A percentile compares a stretch with the other conserved stretches of the same genome.
phyloP scores from a whole-genome alignment of 2,797 vertebrate genomes.

The Alca torda region DNA sequence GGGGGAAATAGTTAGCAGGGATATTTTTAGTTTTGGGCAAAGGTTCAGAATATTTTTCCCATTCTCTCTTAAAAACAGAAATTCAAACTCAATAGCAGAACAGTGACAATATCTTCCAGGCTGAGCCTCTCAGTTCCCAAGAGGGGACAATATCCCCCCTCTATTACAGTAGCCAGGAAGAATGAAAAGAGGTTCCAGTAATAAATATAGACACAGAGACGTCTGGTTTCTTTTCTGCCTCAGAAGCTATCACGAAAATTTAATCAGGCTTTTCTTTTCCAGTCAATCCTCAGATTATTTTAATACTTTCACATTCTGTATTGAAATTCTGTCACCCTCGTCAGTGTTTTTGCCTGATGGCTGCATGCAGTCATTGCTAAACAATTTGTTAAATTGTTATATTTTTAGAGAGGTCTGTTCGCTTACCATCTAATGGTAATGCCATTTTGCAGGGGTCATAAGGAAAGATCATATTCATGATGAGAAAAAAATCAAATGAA shows the following conservation, averaged over 20 bases:
- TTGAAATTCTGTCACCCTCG: conserved; percentile 49
- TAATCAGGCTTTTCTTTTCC: conserved; percentile 66
- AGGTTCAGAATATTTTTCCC: conserved; percentile 1
- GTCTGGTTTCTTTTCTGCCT: conserved; percentile 55
- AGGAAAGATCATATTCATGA: conserved; percentile 21
- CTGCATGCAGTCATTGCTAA: conserved; percentile 48
- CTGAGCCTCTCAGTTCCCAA: conserved; percentile 22
- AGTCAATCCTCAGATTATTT: conserved; percentile 60
- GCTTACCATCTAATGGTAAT: conserved; percentile 12
- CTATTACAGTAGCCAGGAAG: conserved; percentile 33
- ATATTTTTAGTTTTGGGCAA: conserved; percentile 25
- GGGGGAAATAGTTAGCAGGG: not conserved
- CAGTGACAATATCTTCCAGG: conserved; percentile 26
- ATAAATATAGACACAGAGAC: conserved; percentile 35
- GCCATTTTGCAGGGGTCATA: conserved; percentile 11
- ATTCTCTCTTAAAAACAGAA: conserved; percentile 23
- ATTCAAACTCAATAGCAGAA: conserved; percentile 11
- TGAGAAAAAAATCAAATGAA: conserved; percentile 12
- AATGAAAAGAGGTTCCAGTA: conserved; percentile 46
- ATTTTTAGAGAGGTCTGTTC: conserved; percentile 44
- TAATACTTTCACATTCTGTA: conserved; percentile 41
- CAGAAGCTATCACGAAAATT: conserved; percentile 62
- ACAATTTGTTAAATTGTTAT: conserved; percentile 46
- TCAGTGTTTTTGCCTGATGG: conserved; percentile 32
- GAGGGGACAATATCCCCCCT: conserved; percentile 17